These are phyloP conservation scores for Drosophila testacea DNA, from an alignment of 2,888 invertebrate species.

Conservation along the genomic window DNA sequence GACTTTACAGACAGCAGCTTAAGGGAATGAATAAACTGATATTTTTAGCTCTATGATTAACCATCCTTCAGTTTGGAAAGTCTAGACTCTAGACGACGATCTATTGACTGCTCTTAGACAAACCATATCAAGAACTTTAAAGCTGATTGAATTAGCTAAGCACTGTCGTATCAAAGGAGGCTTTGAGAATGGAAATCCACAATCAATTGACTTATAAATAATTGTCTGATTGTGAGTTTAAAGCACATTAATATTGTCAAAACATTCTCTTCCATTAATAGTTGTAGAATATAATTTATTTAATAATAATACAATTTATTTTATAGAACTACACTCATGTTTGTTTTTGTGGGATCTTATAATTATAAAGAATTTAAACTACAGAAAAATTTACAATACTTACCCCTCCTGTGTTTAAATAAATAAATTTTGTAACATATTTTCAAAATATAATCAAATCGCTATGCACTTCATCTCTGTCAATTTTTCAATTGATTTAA, in stretches of 20 bases:
- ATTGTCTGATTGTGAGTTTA: neutral
- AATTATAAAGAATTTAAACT: neutral
- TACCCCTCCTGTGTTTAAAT: too few species aligned
- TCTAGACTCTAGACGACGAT: slow-evolving; percentile 64
- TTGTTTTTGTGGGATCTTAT: neutral
- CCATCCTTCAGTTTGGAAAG: slow-evolving; percentile 58
- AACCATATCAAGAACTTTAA: slow-evolving; percentile 10
- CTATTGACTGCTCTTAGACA: slow-evolving; percentile 33
- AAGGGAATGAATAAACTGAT: slow-evolving; percentile 53
- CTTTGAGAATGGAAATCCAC: slow-evolving; percentile 4
- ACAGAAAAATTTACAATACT: too few species aligned
- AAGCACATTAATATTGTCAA: neutral
- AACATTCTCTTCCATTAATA: too few species aligned
- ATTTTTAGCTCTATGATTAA: slow-evolving; percentile 66
- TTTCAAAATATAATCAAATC: too few species aligned
- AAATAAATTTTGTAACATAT: too few species aligned
- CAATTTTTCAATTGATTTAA: too few species aligned
- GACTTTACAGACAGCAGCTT: slow-evolving; percentile 30
- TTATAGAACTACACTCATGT: too few species aligned
- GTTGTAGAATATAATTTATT: too few species aligned
- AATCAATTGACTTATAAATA: slow-evolving; percentile 7
- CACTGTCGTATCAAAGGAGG: neutral
- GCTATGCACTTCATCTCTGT: too few species aligned
- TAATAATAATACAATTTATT: too few species aligned
- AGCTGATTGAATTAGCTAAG: slow-evolving; percentile 11